Evolutionary conservation across 1,140 invertebrate species (phyloP).

Genomic region (Capitella teleta): DNA sequence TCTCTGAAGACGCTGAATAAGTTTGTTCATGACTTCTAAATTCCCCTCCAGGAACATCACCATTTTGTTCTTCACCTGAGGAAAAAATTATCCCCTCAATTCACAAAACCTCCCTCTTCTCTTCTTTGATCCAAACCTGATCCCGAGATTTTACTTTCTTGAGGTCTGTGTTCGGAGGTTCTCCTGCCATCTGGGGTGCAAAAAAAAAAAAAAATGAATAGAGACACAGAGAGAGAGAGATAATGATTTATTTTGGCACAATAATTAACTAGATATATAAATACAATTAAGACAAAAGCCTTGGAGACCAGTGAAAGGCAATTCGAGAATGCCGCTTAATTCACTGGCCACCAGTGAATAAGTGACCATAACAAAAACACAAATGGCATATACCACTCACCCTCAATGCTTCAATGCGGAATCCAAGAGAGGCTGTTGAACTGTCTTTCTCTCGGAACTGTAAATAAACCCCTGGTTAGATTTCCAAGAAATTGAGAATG

Average conservation of each 20-base stretch:
- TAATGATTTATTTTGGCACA: neutral
- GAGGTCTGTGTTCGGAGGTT: constrained; percentile 27
- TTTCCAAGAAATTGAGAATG: no score
- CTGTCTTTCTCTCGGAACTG: constrained; percentile 78
- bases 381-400: constrained; percentile 41
- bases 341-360: no score
- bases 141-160: constrained; percentile 32
- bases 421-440: constrained; percentile 85
- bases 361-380: no score
- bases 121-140: constrained; percentile 19
- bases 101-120: neutral
- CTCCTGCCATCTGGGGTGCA: constrained; percentile 25
- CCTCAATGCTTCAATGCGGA: constrained; percentile 93
- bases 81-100: neutral
- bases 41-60: constrained; percentile 18
- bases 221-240: neutral
- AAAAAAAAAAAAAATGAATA: neutral
- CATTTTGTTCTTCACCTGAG: constrained; percentile 7
- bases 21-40: constrained; percentile 7
- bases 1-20: constrained; percentile 24
- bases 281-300: no score
- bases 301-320: no score
- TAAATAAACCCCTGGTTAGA: constrained; percentile 14
- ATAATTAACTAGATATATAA: no score
- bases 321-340: no score